Evolutionary conservation across 2,113 vertebrate genomes (phyloP).

Genomic region (Dermatemys mawii): DNA sequence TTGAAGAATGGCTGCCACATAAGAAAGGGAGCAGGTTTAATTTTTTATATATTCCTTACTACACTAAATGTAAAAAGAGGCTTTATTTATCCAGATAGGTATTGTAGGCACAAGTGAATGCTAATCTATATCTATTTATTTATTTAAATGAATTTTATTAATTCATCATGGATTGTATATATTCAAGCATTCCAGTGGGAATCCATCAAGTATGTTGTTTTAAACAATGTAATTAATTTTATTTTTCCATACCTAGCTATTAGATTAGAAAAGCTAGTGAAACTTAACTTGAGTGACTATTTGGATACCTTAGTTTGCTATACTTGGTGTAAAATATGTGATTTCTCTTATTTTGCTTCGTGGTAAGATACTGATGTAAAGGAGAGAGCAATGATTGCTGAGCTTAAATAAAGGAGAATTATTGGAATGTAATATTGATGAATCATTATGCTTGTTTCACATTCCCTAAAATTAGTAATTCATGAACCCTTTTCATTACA

Average conservation of each 20-base stretch:
- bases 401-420: neutral
- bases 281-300: neutral
- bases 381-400: neutral
- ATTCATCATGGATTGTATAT: neutral
- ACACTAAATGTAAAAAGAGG: neutral
- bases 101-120: neutral
- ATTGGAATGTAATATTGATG: neutral
- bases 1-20: slow-evolving; percentile 2
- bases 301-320: neutral
- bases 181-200: neutral
- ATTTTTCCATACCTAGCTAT: neutral
- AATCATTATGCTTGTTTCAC: fast-evolving
- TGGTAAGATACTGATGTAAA: neutral
- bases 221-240: neutral
- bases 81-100: neutral
- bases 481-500: neutral
- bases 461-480: neutral
- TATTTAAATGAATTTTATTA: neutral
- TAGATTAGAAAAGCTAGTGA: neutral
- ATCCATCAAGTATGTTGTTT: neutral
- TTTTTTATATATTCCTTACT: neutral
- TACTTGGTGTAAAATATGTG: neutral
- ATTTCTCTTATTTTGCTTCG: neutral
- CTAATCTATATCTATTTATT: neutral
- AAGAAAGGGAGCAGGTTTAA: neutral